Evolutionary conservation across 1,140 invertebrate genomes (phyloP), one percentile per base, ranked within the genome.

Genomic region (Cephus cinctus): DNA sequence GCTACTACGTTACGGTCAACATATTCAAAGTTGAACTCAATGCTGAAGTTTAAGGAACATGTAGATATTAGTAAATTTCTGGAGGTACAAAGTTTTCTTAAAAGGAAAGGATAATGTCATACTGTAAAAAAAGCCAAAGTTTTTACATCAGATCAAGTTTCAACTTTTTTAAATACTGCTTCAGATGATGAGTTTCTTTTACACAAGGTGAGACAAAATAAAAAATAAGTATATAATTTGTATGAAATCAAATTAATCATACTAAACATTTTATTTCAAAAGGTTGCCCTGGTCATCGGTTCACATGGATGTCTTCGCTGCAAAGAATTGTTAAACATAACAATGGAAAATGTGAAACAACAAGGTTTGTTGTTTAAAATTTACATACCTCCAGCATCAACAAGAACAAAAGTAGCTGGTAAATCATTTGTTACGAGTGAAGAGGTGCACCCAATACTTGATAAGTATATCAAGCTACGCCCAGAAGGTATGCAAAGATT

Each of bases 281-380:
- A 57, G 48, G 55, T 54, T 53, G 47, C 53, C 27, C 55, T 60
- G 32, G 46, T 57, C 14, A 45, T 60, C 43, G 47, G 50, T 27
- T 42, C 52, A 47, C 43, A 25, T 47, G 54, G 52, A 16, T 49
- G 41, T 18, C 40, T 35, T n/a, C 54, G 54, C 44, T 54, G 43
- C 45, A 47, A 57, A 23, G 54, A 60, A 51, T 25, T 57, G 11
- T 44, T 23, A 25, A 25, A 56, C 25, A 36, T 55, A 14, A 40
- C 50, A 52, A 30, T 39, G n/a, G 18, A 50, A 30, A 18, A 57
- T 43, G 44, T 55, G 35, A 32, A 51, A 47, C n/a, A n/a, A n/a
- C n/a, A n/a, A n/a, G n/a, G n/a, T n/a, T n/a, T n/a, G n/a, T n/a
- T n/a, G n/a, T n/a, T n/a, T n/a, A n/a, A n/a, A n/a, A n/a, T n/a